Evolutionary conservation across 1,140 invertebrate genomes (phyloP).

Genomic region (Frieseomelitta varia): DNA sequence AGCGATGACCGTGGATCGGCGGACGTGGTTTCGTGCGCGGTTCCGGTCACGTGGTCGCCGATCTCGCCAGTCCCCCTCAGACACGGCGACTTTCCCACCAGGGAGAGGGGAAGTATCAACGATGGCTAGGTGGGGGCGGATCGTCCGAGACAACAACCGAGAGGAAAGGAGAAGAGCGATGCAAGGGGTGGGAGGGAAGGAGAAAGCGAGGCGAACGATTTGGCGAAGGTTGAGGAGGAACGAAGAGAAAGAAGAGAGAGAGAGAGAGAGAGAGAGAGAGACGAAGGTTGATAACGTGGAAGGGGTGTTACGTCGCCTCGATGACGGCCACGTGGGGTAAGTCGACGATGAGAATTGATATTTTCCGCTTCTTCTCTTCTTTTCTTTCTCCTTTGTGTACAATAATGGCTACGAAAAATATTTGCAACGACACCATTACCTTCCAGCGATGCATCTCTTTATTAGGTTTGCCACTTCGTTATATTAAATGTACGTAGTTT

Average conservation of each 20-base stretch:
- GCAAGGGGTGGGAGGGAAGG: conserved; percentile 19
- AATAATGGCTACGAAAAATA: too few species aligned
- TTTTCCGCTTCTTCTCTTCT: background rate
- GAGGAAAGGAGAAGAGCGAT: background rate
- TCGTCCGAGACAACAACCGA: background rate
- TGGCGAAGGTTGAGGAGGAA: background rate
- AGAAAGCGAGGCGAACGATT: background rate
- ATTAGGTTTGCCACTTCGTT: too few species aligned
- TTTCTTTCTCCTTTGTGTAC: too few species aligned
- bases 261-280: conserved; percentile 33
- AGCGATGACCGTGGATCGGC: background rate
- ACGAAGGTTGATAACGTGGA: conserved; percentile 38
- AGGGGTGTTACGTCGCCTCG: conserved; percentile 38
- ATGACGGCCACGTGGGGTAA: conserved; percentile 64
- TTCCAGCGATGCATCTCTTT: too few species aligned
- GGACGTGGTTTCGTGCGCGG: conserved; percentile 60
- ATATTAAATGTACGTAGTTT: too few species aligned
- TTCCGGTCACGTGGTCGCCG: conserved; percentile 74
- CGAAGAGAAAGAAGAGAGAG: conserved; percentile 34
- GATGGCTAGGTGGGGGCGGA: conserved; percentile 17
- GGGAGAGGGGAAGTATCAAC: conserved; percentile 55
- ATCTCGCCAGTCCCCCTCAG: conserved; percentile 30
- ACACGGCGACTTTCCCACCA: conserved; percentile 28
- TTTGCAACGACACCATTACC: too few species aligned
- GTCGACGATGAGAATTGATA: conserved; percentile 33